These are phyloP conservation scores for Anthophora plumipes DNA, from an alignment of 2,888 invertebrate genomes.

Conservation along the genomic window DNA sequence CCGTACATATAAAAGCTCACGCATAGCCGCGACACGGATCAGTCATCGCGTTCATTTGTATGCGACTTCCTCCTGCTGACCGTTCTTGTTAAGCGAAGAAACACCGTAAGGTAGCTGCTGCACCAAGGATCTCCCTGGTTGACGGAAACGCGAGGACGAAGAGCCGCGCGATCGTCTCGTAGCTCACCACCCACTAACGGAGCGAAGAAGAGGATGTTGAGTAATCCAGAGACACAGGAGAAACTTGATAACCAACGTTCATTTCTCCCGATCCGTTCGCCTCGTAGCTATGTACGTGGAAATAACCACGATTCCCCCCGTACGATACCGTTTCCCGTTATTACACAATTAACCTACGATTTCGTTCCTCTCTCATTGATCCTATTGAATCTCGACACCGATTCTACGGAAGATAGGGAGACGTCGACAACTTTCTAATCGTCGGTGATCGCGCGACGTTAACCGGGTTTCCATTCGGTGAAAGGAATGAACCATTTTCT, in stretches of 20 bases:
- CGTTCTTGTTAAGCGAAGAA: constrained; percentile 48
- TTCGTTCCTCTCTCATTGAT: constrained; percentile 1
- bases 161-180: constrained; percentile 38
- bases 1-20: no score
- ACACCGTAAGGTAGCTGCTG: constrained; percentile 40
- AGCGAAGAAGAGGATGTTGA: constrained; percentile 51
- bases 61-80: constrained; percentile 42
- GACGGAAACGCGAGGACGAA: constrained; percentile 51
- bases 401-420: constrained; percentile 12
- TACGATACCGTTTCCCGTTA: constrained; percentile 43
- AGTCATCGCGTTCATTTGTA: constrained; percentile 53
- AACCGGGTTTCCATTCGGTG: constrained; percentile 46
- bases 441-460: constrained; percentile 23
- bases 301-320: constrained; percentile 26
- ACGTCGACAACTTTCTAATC: constrained; percentile 60
- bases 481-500: constrained; percentile 48
- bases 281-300: constrained; percentile 23
- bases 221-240: constrained; percentile 67
- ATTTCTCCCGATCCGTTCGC: constrained; percentile 31
- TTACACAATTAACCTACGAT: constrained; percentile 34
- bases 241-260: constrained; percentile 65
- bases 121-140: constrained; percentile 30
- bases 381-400: not conserved
- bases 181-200: constrained; percentile 64
- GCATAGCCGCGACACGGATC: constrained; percentile 31